Evolutionary conservation across 2,797 vertebrate genomes (phyloP), one percentile per base, ranked within the genome.

Genomic region (Trachops cirrhosus): DNA sequence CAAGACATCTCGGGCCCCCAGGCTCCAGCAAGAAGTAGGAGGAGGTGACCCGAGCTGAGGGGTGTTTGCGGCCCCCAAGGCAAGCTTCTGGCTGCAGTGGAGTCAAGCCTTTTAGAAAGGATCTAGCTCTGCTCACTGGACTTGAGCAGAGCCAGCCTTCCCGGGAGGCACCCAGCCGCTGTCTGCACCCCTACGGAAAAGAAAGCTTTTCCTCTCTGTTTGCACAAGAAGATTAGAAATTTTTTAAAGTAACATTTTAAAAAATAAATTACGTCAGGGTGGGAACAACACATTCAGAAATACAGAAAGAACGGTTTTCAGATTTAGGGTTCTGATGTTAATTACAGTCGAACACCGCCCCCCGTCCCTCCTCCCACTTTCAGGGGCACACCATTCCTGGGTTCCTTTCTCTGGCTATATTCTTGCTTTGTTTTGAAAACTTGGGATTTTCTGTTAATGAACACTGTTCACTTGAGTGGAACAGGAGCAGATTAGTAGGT

Each of bases 211-310:
- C 59, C 39, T 75, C 26, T 62, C 67, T 26, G 21, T 62, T 67
- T 59, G n/a, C 71, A 32, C 34, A 46, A 29, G 46, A 44, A 34
- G 29, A 14, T 29, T 50, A 70, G 57, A 73, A 4, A 9, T 19
- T 21, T 71, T 50, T 39, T 19, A 59, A 67, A 90, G 37, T 84
- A 85, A 73, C 10, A 0, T 92, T 74, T n/a, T 3, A 1, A 16
- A 78, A n/a, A 89, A 92, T 9, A 95, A 90, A 83, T 75, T 48
- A 67, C 89, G 10, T 52, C 41, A 41, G 10, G 1, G 15, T 70
- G 39, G 50, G 21, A 79, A 48, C 37, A 91, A 83, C 95, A 89
- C 34, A 19, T 12, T 83, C 11, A 67, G 74, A 93, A 59, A 68
- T 10, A 44, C 0, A 78, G 70, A 92, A 86, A 77, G 50, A 71